A percentile compares a stretch with the other conserved stretches of the same genome.
Conservation (phyloP, 2,113 vertebrate genomes). For the Seriola quinqueradiata region DNA sequence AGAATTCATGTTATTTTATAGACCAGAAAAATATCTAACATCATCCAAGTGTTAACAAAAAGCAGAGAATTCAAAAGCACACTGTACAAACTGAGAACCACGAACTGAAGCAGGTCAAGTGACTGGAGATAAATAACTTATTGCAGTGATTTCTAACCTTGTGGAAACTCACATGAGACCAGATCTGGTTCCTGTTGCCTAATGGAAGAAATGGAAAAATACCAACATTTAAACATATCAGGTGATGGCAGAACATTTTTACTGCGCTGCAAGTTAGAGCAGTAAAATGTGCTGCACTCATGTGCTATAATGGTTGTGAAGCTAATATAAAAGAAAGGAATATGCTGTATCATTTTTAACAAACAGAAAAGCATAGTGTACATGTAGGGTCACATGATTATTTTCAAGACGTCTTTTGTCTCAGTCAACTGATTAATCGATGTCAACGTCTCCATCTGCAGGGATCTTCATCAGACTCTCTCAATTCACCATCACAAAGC, state of each 20-base stretch:
- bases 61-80: not conserved
- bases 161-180: slow-evolving; percentile 36
- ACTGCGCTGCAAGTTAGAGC: no score
- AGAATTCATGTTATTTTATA: not conserved
- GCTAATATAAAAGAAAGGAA: no score
- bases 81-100: not conserved
- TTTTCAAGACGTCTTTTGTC: no score
- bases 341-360: no score
- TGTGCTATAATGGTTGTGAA: no score
- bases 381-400: no score
- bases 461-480: no score
- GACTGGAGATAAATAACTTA: slow-evolving; percentile 44
- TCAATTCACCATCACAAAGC: no score
- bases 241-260: not conserved
- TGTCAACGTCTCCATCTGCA: no score
- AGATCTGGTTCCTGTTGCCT: not conserved
- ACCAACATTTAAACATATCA: not conserved
- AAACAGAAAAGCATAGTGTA: no score
- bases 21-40: not conserved
- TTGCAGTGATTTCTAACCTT: not conserved
- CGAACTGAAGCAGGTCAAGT: slow-evolving; percentile 6
- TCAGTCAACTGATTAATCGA: no score
- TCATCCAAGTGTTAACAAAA: not conserved
- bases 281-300: no score
- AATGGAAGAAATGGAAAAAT: not conserved